Conservation (phyloP, 2,113 vertebrate genomes). For the Dolichallabes microphthalmus region DNA sequence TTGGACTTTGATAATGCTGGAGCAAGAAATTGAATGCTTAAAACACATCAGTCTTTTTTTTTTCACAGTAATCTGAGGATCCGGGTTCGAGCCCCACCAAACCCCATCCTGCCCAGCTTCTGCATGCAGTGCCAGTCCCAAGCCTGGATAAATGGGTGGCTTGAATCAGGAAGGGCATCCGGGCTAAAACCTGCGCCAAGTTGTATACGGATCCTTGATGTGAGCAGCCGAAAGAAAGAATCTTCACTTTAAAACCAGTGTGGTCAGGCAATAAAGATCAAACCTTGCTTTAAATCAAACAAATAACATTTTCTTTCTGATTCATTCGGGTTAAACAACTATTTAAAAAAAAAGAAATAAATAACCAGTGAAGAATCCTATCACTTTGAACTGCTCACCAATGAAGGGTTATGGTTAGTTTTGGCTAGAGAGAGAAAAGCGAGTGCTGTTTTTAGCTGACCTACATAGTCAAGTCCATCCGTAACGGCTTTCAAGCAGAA, state of each 20-base stretch:
- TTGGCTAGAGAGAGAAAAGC: constrained; percentile 13
- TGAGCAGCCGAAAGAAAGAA: neutral
- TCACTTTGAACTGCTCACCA: constrained; percentile 11
- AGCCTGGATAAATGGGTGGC: too few species aligned
- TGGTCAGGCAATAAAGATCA: constrained; percentile 18
- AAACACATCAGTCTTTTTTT: constrained; percentile 18
- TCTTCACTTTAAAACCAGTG: constrained; percentile 22
- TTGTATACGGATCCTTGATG: too few species aligned
- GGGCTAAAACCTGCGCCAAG: too few species aligned
- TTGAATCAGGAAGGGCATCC: too few species aligned
- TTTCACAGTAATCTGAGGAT: too few species aligned
- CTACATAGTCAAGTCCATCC: constrained; percentile 23
- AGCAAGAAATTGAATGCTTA: constrained; percentile 23
- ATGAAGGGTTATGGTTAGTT: neutral
- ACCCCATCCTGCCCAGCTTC: too few species aligned
- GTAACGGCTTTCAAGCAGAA: constrained; percentile 29
- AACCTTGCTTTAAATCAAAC: neutral
- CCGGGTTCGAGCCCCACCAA: too few species aligned
- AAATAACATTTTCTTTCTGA: neutral
- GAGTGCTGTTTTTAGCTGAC: constrained; percentile 11
- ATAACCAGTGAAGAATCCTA: neutral
- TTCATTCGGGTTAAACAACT: neutral
- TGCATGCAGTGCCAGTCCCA: too few species aligned
- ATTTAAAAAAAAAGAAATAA: neutral
- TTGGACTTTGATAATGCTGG: constrained; percentile 4